phyloP scores from a whole-genome alignment of 1,140 invertebrate species.

The Apis cerana region DNA sequence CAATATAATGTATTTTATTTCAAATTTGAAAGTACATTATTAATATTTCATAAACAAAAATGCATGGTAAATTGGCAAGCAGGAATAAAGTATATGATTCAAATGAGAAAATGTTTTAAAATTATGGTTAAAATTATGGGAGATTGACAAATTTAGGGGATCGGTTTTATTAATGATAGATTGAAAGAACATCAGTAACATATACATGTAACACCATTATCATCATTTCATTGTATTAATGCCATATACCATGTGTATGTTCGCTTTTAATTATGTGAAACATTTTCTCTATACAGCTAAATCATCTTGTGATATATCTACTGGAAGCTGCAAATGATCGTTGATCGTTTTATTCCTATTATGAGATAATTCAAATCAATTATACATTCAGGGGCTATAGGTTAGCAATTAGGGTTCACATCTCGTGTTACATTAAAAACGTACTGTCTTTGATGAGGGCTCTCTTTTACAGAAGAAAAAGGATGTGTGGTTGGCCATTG shows the following conservation, averaged over 20 bases:
- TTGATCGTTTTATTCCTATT: slow-evolving; percentile 49
- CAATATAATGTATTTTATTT: slow-evolving; percentile 11
- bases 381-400: slow-evolving; percentile 56
- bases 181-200: slow-evolving; percentile 4
- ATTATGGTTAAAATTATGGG: neutral
- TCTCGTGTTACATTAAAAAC: slow-evolving; percentile 77
- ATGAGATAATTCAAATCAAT: slow-evolving; percentile 44
- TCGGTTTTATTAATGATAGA: neutral
- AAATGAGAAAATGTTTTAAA: slow-evolving; percentile 60
- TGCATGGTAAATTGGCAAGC: slow-evolving; percentile 54
- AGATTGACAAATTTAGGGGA: neutral
- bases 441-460: slow-evolving; percentile 81
- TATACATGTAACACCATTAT: slow-evolving; percentile 16
- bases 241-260: neutral
- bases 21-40: neutral
- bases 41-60: slow-evolving; percentile 37
- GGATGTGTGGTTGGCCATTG: slow-evolving; percentile 81
- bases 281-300: slow-evolving; percentile 55
- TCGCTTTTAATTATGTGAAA: slow-evolving; percentile 39
- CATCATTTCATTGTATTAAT: slow-evolving; percentile 19
- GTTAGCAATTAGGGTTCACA: slow-evolving; percentile 69
- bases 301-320: slow-evolving; percentile 30
- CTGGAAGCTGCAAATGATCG: slow-evolving; percentile 28
- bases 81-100: slow-evolving; percentile 24
- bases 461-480: slow-evolving; percentile 82